phyloP scores from a whole-genome alignment of 2,113 vertebrate genomes.

The Pelvicachromis taeniatus region DNA sequence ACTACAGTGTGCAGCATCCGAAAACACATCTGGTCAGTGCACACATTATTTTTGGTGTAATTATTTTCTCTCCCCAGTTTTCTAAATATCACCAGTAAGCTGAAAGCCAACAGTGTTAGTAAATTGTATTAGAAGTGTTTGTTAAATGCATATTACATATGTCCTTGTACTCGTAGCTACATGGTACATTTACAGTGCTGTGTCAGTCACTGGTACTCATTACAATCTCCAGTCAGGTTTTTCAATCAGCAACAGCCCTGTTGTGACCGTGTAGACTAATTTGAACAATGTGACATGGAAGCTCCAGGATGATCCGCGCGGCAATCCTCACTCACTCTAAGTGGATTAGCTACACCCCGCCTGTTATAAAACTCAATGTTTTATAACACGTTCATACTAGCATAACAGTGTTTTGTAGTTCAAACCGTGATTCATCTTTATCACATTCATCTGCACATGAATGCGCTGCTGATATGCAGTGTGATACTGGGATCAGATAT shows the following conservation, averaged over 20 bases:
- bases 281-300: constrained; percentile 21
- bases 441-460: constrained; percentile 26
- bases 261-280: constrained; percentile 1
- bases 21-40: background rate
- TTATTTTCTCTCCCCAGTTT: background rate
- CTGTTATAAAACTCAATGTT: constrained; percentile 26
- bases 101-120: background rate
- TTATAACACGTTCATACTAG: background rate
- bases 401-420: constrained; percentile 16
- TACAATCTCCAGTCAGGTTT: constrained; percentile 28
- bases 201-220: background rate
- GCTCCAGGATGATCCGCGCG: constrained; percentile 12
- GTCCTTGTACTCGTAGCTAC: background rate
- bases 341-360: constrained; percentile 51
- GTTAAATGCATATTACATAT: background rate
- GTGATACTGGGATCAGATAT: constrained; percentile 22
- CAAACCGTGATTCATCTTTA: constrained; percentile 35
- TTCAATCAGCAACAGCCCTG: constrained; percentile 31
- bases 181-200: background rate
- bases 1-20: background rate
- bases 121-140: background rate
- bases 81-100: background rate
- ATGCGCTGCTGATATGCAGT: background rate
- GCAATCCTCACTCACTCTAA: constrained; percentile 38
- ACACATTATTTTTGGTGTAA: background rate